Evolutionary conservation across 2,888 invertebrate species (phyloP).

Genomic region (Tuberolachnus salignus): DNA sequence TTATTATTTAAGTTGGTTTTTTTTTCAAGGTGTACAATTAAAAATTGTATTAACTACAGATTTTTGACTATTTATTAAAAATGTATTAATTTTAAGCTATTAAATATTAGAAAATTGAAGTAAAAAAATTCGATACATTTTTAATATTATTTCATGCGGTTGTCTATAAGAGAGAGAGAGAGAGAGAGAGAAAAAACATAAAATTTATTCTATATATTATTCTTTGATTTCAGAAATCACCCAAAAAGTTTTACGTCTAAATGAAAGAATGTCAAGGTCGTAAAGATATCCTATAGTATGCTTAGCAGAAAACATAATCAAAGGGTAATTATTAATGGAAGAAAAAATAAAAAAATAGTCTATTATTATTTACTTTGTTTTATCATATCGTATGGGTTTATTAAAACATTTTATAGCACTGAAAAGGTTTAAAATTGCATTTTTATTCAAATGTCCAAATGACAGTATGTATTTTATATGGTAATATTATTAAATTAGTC

Average conservation of each 20-base stretch:
- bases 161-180: too few relatives aligned
- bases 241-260: background rate
- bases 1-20: too few relatives aligned
- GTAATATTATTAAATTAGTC: background rate
- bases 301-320: slow-evolving; percentile 1
- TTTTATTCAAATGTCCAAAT: background rate
- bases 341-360: background rate
- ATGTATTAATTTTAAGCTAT: too few relatives aligned
- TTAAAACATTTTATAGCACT: background rate
- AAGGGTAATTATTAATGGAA: slow-evolving; percentile 28
- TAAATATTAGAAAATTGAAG: background rate
- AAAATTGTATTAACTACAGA: too few relatives aligned
- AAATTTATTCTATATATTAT: slow-evolving; percentile 1
- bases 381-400: too few relatives aligned
- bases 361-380: background rate
- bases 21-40: too few relatives aligned
- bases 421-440: background rate
- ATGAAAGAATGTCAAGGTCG: background rate
- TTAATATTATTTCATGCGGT: background rate
- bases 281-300: background rate
- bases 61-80: too few relatives aligned
- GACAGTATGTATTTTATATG: background rate
- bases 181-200: too few relatives aligned
- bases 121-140: background rate
- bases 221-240: slow-evolving; percentile 38